These are phyloP conservation scores for Drosophila demipolita DNA, from an alignment of 2,888 invertebrate genomes.

Conservation along the genomic window DNA sequence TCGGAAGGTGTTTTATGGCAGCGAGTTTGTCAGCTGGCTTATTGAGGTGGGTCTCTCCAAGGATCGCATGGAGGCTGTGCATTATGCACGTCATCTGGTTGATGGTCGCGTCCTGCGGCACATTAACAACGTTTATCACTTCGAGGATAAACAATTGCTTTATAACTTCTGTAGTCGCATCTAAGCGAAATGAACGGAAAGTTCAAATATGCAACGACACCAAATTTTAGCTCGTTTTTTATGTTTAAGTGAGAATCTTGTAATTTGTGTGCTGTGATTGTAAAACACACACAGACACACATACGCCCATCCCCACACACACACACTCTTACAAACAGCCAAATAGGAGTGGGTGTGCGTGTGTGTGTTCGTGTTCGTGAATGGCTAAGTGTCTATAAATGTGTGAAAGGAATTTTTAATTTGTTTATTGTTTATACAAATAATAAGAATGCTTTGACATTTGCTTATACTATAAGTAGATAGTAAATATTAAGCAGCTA, in stretches of 20 bases:
- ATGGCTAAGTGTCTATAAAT: conserved; percentile 12
- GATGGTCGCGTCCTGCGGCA: conserved; percentile 94
- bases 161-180: conserved; percentile 89
- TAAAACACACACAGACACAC: conserved; percentile 29
- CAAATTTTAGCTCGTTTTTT: conserved; percentile 68
- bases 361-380: conserved; percentile 5
- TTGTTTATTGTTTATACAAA: conserved; percentile 59
- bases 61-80: conserved; percentile 91
- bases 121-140: conserved; percentile 93
- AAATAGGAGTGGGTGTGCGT: conserved; percentile 42
- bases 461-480: conserved; percentile 52
- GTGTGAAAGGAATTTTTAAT: conserved; percentile 42
- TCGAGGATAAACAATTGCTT: conserved; percentile 92
- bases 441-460: conserved; percentile 45
- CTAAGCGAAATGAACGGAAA: conserved; percentile 45
- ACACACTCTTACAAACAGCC: conserved; percentile 60
- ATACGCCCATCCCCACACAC: conserved; percentile 17
- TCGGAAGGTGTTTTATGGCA: conserved; percentile 92
- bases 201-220: conserved; percentile 55
- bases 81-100: conserved; percentile 93
- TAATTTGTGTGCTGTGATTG: conserved; percentile 78
- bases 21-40: conserved; percentile 94
- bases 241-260: conserved; percentile 42
- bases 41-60: conserved; percentile 91
- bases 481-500: conserved; percentile 43